Conservation (phyloP, 2,888 invertebrate species). For the Tachina fera region DNA sequence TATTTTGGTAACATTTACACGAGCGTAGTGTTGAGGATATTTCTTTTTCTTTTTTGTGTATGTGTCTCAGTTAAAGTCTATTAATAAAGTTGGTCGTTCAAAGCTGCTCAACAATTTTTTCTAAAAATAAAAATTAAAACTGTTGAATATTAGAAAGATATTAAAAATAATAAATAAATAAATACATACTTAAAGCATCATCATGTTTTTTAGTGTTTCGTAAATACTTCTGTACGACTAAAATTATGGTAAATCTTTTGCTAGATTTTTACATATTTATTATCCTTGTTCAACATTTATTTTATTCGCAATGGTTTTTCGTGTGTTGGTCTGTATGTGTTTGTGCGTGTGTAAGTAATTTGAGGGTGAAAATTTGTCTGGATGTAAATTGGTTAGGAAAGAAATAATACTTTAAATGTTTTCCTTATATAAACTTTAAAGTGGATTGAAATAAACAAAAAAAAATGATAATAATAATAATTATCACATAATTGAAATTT, state of each 20-base stretch:
- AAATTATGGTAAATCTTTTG: background rate
- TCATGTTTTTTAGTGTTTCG: constrained; percentile 28
- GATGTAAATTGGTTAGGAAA: constrained; percentile 49
- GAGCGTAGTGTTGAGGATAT: constrained; percentile 48
- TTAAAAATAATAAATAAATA: background rate
- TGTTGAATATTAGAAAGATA: constrained; percentile 53
- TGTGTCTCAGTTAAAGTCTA: constrained; percentile 56
- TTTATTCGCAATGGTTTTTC: background rate
- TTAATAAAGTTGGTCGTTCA: constrained; percentile 47
- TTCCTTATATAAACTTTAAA: constrained; percentile 13
- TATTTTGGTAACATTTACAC: constrained; percentile 42
- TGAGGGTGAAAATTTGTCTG: constrained; percentile 68
- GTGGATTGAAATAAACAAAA: background rate
- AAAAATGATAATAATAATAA: background rate
- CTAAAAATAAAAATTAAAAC: constrained; percentile 42
- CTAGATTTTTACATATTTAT: constrained; percentile 34
- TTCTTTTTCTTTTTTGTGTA: constrained; percentile 55
- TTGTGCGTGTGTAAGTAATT: constrained; percentile 35
- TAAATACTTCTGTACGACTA: constrained; percentile 42
- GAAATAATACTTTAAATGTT: constrained; percentile 33
- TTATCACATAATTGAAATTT: background rate
- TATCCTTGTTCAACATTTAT: constrained; percentile 32
- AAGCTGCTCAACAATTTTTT: constrained; percentile 36
- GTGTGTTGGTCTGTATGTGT: background rate
- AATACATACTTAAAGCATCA: constrained; percentile 11